Evolutionary conservation across 2,888 invertebrate species (phyloP).

Genomic region (Acrobasis suavella): DNA sequence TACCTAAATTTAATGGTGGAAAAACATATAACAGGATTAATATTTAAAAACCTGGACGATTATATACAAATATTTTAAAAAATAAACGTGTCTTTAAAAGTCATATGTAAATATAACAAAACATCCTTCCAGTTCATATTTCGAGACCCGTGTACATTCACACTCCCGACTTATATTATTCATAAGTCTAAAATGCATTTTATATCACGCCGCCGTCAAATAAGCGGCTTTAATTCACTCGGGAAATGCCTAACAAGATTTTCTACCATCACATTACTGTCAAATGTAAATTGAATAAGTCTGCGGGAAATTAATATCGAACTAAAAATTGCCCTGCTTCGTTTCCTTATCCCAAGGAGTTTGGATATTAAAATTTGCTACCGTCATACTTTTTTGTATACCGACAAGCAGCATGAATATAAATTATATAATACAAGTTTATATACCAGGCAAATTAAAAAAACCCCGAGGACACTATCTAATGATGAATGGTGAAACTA

Average conservation of each 20-base stretch:
- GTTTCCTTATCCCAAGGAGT: background rate
- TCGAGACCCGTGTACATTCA: background rate
- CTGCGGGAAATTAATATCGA: constrained; percentile 32
- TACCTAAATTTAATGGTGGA: too few species aligned
- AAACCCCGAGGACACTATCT: too few species aligned
- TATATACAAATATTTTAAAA: too few species aligned
- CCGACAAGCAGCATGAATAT: too few species aligned
- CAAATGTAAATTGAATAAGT: constrained; percentile 59
- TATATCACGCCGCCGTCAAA: constrained; percentile 52
- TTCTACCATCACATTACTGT: constrained; percentile 57
- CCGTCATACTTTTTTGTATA: too few species aligned
- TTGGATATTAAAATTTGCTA: constrained; percentile 1
- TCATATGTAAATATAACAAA: too few species aligned
- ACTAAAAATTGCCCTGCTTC: constrained; percentile 23
- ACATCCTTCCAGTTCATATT: background rate
- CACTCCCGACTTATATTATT: constrained; percentile 39
- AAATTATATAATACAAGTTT: too few species aligned
- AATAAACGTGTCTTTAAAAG: too few species aligned
- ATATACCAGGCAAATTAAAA: too few species aligned
- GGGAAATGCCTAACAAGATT: constrained; percentile 59
- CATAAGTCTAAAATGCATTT: constrained; percentile 62
- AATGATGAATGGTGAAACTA: too few species aligned
- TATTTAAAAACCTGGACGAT: too few species aligned
- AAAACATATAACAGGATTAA: too few species aligned
- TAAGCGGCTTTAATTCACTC: constrained; percentile 46